Conservation (phyloP, 2,888 invertebrate species). For the Taenaris catops region DNA sequence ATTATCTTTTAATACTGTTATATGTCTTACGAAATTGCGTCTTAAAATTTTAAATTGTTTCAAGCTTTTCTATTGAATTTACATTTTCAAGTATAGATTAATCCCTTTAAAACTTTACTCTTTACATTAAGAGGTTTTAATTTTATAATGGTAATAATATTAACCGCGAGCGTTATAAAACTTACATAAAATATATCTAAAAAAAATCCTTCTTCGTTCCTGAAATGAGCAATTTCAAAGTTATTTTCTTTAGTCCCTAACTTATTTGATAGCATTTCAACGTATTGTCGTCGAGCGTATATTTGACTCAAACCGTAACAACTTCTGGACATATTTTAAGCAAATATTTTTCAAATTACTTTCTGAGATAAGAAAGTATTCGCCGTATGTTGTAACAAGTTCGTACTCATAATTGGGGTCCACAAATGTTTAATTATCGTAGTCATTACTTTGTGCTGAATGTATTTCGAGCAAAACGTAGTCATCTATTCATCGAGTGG, state of each 20-base stretch:
- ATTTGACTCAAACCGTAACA: background rate
- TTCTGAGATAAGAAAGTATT: background rate
- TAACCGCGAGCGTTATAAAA: conserved; percentile 10
- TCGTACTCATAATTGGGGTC: no score
- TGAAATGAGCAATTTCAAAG: conserved; percentile 16
- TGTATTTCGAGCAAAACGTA: no score
- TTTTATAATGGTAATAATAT: conserved; percentile 11
- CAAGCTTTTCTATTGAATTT: no score
- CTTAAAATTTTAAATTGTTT: no score
- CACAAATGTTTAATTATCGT: no score
- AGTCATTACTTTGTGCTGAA: no score
- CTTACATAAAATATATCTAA: conserved; percentile 14
- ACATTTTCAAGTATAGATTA: no score
- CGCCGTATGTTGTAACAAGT: no score
- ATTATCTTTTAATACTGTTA: no score
- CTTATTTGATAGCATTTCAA: conserved; percentile 17
- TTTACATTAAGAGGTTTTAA: conserved; percentile 8
- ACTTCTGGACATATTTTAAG: background rate
- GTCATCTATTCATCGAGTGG: no score
- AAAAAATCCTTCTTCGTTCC: conserved; percentile 12
- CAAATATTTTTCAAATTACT: background rate
- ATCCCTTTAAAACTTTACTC: no score
- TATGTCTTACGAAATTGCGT: no score
- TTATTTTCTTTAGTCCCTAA: conserved; percentile 16
- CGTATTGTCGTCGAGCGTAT: conserved; percentile 5